Base-by-base conservation (phyloP, 2,888 invertebrate genomes). In the Endomychus coccineus region DNA sequence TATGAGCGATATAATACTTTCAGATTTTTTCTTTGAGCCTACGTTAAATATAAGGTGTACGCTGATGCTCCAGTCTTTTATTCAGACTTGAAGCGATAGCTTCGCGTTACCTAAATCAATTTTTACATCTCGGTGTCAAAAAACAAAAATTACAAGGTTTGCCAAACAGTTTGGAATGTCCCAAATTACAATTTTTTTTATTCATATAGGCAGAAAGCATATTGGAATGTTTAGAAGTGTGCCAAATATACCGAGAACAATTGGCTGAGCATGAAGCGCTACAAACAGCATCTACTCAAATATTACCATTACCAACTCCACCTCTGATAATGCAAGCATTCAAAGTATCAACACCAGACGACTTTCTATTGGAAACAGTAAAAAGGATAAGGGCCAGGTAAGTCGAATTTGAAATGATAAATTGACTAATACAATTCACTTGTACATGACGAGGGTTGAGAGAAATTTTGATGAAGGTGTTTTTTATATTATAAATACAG, bases 301-400 rank as follows among this genome's bases (percentile, higher is more conserved):
- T 59, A 58, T 58, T 64, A 19, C 58, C 68, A 4, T 42, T 70
- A 0, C 78, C 78, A 35, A 67, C 71, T 39, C 67, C 78, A 27
- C 92, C 94, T 47, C 77, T 86, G 0, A 64, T 96, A 30, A 86
- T 97, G 82, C 70, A 76, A 36, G 90, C 89, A 0, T 80, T 82
- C 59, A 77, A 78, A 61, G 84, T 78, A 17, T 66, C 73, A 27
- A 81, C 78, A 12, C 70, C 81, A 0, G 78, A 83, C 27, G 84
- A 89, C 55, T 96, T 88, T 66, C 67, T 97, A 7, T 66, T 88
- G 3, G 83, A 85, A 59, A 82, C 83, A 2, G 56, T 97, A 11
- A 77, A 74, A 55, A 79, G 78, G 54, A 81, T 95, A 48, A 78
- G 86, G 44, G 73, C 89, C 2, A 91, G 86, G 87, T 87, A 66